Base-by-base conservation (phyloP, 2,888 invertebrate species). In the Cosmia trapezina region DNA sequence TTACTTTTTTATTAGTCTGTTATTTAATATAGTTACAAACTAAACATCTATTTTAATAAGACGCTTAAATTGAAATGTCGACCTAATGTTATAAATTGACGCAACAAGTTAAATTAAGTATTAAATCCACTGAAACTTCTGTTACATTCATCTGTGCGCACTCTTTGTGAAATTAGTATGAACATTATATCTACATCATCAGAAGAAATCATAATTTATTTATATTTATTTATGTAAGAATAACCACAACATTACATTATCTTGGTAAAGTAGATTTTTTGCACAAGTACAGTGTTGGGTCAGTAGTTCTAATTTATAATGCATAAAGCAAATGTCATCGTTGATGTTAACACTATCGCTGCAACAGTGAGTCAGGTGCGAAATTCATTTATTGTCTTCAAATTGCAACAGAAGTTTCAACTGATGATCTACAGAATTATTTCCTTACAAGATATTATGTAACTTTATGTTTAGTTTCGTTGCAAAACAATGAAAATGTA, bases 171-270 rank as follows among this genome's bases (percentile, higher is more conserved):
- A 70, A 83, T 84, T 59, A 54, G 70, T 73, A 61, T 41, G 53
- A 73, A 64, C 67, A 82, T 80, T 76, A 79, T 68, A 82, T 60
- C 61, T 62, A 69, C 70, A 75, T 71, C 74, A 82, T 63, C 66
- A 68, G 45, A 73, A 60, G 62, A 59, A 69, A 76, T 70, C 61
- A 70, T 71, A 61, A 75, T 70, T 70, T 71, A 67, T 61, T 70
- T 70, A 8, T 69, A 54, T 62, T 60, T 73, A 67, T 76, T 64
- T 74, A 53, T 56, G 73, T 61, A 73, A 57, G 49, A 73, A 70
- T 61, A 56, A 79, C 70, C 74, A 71, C 70, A 76, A 59, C 67
- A 83, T 75, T 80, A 45, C 80, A 76, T 82, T 77, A 76, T 41
- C 57, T 71, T 59, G 51, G 61, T 74, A 47, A 66, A 45, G 62